Evolutionary conservation across 2,797 vertebrate genomes (phyloP).

Genomic region (Arctocebus calabarensis): DNA sequence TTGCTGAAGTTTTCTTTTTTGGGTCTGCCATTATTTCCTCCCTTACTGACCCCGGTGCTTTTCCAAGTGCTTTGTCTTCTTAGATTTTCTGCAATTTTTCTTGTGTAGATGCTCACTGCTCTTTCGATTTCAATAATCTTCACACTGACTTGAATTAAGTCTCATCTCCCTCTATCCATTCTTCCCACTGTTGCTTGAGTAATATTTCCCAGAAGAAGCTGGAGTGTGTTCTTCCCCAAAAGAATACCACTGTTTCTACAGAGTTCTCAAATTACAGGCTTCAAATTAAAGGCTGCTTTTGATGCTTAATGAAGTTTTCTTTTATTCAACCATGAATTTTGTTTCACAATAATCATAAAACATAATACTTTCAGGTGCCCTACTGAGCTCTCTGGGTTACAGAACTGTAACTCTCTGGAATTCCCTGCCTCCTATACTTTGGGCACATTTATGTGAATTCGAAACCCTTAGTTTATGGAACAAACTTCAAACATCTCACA

Average conservation of each 20-base stretch:
- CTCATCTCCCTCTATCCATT: not conserved
- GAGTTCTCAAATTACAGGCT: not conserved
- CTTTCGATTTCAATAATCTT: not conserved
- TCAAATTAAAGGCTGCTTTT: not conserved
- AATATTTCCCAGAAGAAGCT: not conserved
- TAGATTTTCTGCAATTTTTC: not conserved
- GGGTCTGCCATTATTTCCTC: not conserved
- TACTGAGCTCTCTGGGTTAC: not conserved
- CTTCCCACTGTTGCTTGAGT: not conserved
- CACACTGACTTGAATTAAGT: not conserved
- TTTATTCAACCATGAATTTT: not conserved
- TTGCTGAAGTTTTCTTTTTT: not conserved
- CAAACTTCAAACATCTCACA: not conserved
- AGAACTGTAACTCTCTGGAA: not conserved
- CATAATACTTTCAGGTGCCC: not conserved
- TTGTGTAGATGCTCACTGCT: not conserved
- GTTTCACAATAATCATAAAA: not conserved
- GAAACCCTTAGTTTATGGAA: not conserved
- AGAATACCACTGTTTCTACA: not conserved
- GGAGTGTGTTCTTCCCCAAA: not conserved
- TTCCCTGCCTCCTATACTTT: fast-evolving
- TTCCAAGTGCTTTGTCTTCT: not conserved
- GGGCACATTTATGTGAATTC: not conserved
- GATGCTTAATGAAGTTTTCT: not conserved
- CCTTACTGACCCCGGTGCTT: not conserved